Evolutionary conservation across 2,888 invertebrate species (phyloP).

Genomic region (Notodonta dromedarius): DNA sequence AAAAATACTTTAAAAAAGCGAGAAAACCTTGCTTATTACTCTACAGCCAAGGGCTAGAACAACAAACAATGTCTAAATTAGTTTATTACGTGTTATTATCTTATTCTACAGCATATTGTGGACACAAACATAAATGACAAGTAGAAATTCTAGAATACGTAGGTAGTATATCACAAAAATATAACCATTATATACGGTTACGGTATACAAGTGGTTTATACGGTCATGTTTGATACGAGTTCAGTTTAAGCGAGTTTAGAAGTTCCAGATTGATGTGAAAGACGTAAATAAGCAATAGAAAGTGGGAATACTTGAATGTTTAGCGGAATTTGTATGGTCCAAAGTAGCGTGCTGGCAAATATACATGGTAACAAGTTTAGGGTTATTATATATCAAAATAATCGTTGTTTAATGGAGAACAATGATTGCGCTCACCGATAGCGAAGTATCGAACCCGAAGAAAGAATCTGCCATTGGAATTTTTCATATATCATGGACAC

Average conservation of each 20-base stretch:
- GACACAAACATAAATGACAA: slow-evolving; percentile 48
- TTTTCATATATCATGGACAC: slow-evolving; percentile 85
- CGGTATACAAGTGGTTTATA: no score
- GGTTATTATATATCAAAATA: slow-evolving; percentile 48
- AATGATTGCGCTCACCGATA: slow-evolving; percentile 86
- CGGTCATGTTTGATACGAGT: background rate
- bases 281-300: slow-evolving; percentile 26
- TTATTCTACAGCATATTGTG: slow-evolving; percentile 30
- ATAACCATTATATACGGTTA: background rate
- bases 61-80: slow-evolving; percentile 9
- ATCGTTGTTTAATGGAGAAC: slow-evolving; percentile 39
- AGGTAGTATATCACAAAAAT: background rate
- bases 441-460: slow-evolving; percentile 92
- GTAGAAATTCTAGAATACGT: slow-evolving; percentile 21
- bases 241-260: slow-evolving; percentile 5
- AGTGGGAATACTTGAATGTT: slow-evolving; percentile 29
- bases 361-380: slow-evolving; percentile 31
- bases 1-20: background rate
- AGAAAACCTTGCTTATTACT: background rate
- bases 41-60: background rate
- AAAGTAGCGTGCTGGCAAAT: slow-evolving; percentile 70
- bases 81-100: slow-evolving; percentile 27
- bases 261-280: slow-evolving; percentile 15
- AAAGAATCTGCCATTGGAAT: slow-evolving; percentile 93
- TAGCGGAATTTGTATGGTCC: slow-evolving; percentile 29